Conservation (phyloP, 2,797 vertebrate species). For the Cossypha caffra region DNA sequence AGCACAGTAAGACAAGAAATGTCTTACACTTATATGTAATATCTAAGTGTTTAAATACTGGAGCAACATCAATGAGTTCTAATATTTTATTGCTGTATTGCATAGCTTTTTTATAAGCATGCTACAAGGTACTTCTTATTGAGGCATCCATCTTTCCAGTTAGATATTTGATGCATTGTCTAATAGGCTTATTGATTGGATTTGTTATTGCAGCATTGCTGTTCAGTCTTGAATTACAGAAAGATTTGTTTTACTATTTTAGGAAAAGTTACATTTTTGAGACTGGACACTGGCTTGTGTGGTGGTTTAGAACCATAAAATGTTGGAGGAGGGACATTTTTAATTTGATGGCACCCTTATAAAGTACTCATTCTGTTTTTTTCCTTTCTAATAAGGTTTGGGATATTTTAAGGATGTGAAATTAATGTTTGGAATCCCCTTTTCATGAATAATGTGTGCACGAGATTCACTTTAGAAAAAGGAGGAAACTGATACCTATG, state of each 20-base stretch:
- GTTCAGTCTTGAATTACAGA: neutral
- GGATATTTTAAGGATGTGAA: neutral
- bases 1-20: neutral
- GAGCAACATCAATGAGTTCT: neutral
- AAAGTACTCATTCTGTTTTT: neutral
- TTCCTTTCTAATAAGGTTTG: neutral
- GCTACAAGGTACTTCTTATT: neutral
- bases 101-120: neutral
- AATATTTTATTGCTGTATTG: neutral
- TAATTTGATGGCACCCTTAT: neutral
- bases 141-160: neutral
- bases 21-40: rapidly evolving
- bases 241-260: neutral
- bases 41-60: neutral
- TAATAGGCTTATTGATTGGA: neutral
- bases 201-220: neutral
- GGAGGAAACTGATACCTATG: neutral
- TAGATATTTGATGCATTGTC: neutral
- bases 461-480: neutral
- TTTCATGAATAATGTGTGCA: neutral
- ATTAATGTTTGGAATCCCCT: neutral
- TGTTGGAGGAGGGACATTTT: neutral
- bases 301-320: neutral
- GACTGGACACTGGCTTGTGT: neutral
- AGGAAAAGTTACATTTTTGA: neutral